These are phyloP conservation scores for Agrenia bidenticulata DNA, from an alignment of 2,888 invertebrate species.

Conservation along the genomic window DNA sequence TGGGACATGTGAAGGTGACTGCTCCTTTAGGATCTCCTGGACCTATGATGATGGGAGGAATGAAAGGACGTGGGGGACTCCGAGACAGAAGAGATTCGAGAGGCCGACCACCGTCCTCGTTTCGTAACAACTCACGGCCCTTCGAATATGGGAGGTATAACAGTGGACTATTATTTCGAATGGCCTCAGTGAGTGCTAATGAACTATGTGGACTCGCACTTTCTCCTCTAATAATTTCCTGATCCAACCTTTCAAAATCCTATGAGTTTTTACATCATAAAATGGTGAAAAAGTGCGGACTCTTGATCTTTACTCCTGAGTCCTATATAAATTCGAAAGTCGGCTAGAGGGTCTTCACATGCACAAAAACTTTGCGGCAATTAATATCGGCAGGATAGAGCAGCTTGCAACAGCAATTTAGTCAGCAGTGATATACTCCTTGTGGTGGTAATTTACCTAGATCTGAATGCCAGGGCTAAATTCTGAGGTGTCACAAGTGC, in stretches of 20 bases:
- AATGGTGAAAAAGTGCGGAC: constrained; percentile 10
- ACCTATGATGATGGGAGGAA: constrained; percentile 19
- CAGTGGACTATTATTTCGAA: constrained; percentile 52
- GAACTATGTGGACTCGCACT: constrained; percentile 43
- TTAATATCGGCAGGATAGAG: constrained; percentile 7
- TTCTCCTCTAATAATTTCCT: constrained; percentile 25
- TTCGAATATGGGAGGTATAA: constrained; percentile 53
- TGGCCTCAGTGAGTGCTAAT: constrained; percentile 47
- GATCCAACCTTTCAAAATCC: constrained; percentile 2
- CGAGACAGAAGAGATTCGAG: constrained; percentile 40
- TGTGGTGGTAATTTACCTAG: constrained; percentile 17
- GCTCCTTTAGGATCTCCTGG: constrained; percentile 58
- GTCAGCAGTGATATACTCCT: constrained; percentile 22
- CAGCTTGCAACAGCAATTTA: constrained; percentile 1
- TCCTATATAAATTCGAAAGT: neutral
- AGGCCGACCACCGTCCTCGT: constrained; percentile 35
- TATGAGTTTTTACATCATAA: neutral
- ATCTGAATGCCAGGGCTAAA: constrained; percentile 15
- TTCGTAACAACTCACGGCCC: constrained; percentile 49
- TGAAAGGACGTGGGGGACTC: constrained; percentile 57
- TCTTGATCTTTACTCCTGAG: neutral
- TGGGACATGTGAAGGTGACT: constrained; percentile 61
- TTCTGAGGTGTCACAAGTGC: constrained; percentile 32
- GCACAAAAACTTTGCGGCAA: constrained; percentile 5
- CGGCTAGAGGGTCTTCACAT: neutral